Conservation (phyloP, 2,888 invertebrate species). For the Fragum sueziense region DNA sequence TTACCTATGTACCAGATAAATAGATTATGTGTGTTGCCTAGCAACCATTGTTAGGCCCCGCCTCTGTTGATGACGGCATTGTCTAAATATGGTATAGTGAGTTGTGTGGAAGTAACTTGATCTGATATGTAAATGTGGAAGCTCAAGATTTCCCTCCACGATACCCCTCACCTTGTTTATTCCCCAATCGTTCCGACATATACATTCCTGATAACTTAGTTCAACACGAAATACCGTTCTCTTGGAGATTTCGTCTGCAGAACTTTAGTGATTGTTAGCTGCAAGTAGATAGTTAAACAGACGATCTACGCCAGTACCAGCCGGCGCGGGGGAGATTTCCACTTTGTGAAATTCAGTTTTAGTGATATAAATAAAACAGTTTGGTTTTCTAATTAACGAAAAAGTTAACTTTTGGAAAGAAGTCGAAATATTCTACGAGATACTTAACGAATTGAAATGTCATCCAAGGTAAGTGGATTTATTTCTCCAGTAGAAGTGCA, state of each 20-base stretch:
- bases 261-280: slow-evolving; percentile 10
- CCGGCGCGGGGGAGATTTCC: slow-evolving; percentile 20
- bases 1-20: slow-evolving; percentile 21
- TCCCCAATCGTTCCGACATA: slow-evolving; percentile 18
- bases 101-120: slow-evolving; percentile 63
- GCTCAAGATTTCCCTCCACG: slow-evolving; percentile 7
- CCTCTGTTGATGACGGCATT: slow-evolving; percentile 58
- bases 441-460: slow-evolving; percentile 17
- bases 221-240: slow-evolving; percentile 23
- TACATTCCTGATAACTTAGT: slow-evolving; percentile 27
- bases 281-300: slow-evolving; percentile 23
- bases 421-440: slow-evolving; percentile 23
- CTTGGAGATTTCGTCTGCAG: slow-evolving; percentile 25
- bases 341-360: slow-evolving; percentile 13
- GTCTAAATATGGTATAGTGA: slow-evolving; percentile 72
- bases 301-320: slow-evolving; percentile 2
- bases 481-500: slow-evolving; percentile 20
- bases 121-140: slow-evolving; percentile 32
- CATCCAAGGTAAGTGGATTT: slow-evolving; percentile 27
- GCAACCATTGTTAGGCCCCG: slow-evolving; percentile 45
- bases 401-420: slow-evolving; percentile 7
- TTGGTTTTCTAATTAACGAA: slow-evolving; percentile 17
- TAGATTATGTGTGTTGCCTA: slow-evolving; percentile 39
- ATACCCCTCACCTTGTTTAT: slow-evolving; percentile 25
- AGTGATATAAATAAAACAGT: slow-evolving; percentile 13